Conservation (phyloP, 1,140 invertebrate species). For the Temnothorax nylanderi region DNA sequence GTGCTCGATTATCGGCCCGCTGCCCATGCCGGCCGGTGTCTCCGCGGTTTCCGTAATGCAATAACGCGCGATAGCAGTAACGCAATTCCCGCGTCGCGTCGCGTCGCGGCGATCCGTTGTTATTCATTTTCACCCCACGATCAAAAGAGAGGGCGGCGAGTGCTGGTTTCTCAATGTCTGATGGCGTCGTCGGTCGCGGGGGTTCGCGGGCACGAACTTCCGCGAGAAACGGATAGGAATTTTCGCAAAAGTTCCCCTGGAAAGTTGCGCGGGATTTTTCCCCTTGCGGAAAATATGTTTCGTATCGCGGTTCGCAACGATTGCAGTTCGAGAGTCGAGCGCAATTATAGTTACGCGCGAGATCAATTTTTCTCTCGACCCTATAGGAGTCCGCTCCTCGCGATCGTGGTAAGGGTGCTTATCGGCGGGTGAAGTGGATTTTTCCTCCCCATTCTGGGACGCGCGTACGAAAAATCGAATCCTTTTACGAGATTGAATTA, state of each 20-base stretch:
- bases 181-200: background rate
- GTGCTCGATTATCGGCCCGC: constrained; percentile 80
- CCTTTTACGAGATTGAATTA: background rate
- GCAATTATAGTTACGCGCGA: constrained; percentile 49
- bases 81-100: constrained; percentile 76
- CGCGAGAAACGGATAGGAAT: constrained; percentile 47
- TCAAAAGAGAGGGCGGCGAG: no score
- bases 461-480: background rate
- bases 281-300: constrained; percentile 48
- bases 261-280: constrained; percentile 41
- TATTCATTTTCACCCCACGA: constrained; percentile 56
- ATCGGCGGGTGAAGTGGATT: constrained; percentile 22
- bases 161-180: constrained; percentile 12
- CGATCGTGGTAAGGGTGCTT: background rate
- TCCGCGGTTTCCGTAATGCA: constrained; percentile 73
- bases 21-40: constrained; percentile 54
- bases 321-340: constrained; percentile 33
- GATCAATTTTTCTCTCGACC: constrained; percentile 37
- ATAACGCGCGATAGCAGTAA: constrained; percentile 81
- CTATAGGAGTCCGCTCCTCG: background rate
- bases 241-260: constrained; percentile 22
- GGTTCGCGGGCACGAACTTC: background rate
- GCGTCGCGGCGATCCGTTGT: constrained; percentile 67
- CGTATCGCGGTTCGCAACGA: constrained; percentile 54
- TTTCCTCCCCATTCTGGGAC: background rate